Base-by-base conservation (phyloP, 2,113 vertebrate species). In the Tringa solitaria region DNA sequence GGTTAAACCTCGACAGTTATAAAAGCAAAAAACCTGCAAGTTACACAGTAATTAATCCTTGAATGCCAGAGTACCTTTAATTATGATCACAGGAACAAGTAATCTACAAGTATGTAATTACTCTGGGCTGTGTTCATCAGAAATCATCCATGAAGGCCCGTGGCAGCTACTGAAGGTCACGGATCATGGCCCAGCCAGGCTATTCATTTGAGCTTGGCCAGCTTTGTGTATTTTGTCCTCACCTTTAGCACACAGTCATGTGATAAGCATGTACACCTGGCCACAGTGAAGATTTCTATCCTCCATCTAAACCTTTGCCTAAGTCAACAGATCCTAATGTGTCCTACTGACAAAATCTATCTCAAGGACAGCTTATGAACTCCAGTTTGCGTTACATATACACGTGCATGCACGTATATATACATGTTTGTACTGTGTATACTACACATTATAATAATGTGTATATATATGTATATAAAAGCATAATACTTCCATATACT, bases 21-120 rank as follows among this genome's bases (percentile, higher is more conserved):
- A 82, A 76, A 70, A 96, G 37, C 16, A 96, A 96, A 96, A 76
- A 53, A 5, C 16, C 48, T 82, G 12, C 65, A 83, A 91, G 35
- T 81, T 96, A 85, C 64, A 74, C 26, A n/a, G 60, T 94, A 95
- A 90, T 92, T 95, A 94, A 95, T 87, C 59, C 77, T 78, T 91
- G 79, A 72, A 87, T 80, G 83, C 33, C 24, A 96, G 76, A 85
- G 39, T 80, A 90, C 79, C 80, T 96, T 68, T 78, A 93, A 77
- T 68, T 92, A 74, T 74, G 86, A 93, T 87, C 74, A 92, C 17
- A 86, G 27, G 53, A 95, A 39, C 63, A 87, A 89, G 46, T 95
- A 89, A 78, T 87, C 77, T 87, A 75, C 72, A 86, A 75, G 61
- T 70, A 70, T 75, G 46, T 90, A 84, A 97, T 97, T 95, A 90